Evolutionary conservation across 2,113 vertebrate species (phyloP), one percentile per base, ranked within the genome.

Genomic region (Cololabis saira): DNA sequence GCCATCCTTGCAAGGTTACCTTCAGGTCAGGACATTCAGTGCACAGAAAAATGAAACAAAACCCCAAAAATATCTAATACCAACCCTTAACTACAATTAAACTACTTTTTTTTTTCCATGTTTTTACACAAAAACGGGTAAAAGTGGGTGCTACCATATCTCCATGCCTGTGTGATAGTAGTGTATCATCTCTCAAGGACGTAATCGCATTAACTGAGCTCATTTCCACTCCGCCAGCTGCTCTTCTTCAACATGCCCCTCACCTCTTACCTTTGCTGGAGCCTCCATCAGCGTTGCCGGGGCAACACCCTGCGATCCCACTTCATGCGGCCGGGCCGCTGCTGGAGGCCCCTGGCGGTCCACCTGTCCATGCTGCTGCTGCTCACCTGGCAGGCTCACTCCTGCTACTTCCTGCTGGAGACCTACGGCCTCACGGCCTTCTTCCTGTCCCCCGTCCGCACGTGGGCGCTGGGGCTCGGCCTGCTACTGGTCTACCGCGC

Each of bases 211-310:
- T 37, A 37, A 57, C 61, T 16, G 33, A 33, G 59, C 41, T 53
- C 1, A 22, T 54, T n/a, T 51, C 19, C 40, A 72, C 44, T 57
- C 74, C 86, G 76, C 19, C 89, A 99, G 98, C 44, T 99, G 77
- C 4, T 92, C 3, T 97, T 98, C 90, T 99, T 98, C 90, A 98
- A 99, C 89, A 85, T 97, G 78, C 98, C 98, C 0, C 78, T 99
- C 82, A 96, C 91, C 81, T 91, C 74, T 71, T 99, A 99, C 74
- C 89, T 97, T 54, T 96, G 96, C 91, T 99, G 98, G 98, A 95
- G 95, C 86, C 89, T 98, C 66, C 78, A 94, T 50, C 93, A 95
- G 61, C 94, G 97, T 7, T 95, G 92, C 87, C 92, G 80, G 13
- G 96, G 96, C 43, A 92, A 93, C 84, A 90, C 82, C 85, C 96